These are phyloP conservation scores for Myotis davidii DNA, from an alignment of 2,113 vertebrate species.

Conservation along the genomic window DNA sequence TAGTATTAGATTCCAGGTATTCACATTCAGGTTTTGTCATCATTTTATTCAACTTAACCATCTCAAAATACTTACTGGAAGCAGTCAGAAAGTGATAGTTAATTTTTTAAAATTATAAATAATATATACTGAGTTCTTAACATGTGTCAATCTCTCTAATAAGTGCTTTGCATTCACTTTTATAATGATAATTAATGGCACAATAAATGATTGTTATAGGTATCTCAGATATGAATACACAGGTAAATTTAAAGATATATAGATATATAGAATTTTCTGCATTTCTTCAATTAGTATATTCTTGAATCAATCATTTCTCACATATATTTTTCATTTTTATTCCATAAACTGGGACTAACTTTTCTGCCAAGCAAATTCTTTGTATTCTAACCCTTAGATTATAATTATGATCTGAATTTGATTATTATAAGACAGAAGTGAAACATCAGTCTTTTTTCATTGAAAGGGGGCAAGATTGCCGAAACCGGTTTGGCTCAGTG, in stretches of 20 bases:
- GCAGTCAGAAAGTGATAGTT: not conserved
- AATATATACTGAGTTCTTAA: not conserved
- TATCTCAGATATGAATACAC: not conserved
- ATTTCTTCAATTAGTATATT: not conserved
- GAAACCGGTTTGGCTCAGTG: too few species aligned
- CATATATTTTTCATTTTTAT: not conserved
- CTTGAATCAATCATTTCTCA: not conserved
- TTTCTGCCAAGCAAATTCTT: not conserved
- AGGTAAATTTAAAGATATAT: not conserved
- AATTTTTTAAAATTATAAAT: not conserved
- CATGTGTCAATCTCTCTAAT: not conserved
- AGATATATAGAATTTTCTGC: not conserved
- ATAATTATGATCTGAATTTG: not conserved
- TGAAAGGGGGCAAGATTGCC: not conserved
- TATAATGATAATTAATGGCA: not conserved
- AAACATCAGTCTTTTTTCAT: not conserved
- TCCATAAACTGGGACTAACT: not conserved
- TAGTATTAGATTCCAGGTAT: not conserved
- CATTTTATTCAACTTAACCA: not conserved
- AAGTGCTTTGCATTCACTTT: not conserved
- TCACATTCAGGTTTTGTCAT: not conserved
- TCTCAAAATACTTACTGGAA: not conserved
- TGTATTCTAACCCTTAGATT: not conserved
- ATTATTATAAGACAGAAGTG: not conserved
- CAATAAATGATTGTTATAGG: not conserved